phyloP scores from a whole-genome alignment of 2,797 vertebrate species.

The Odontamblyopus lacepedii region DNA sequence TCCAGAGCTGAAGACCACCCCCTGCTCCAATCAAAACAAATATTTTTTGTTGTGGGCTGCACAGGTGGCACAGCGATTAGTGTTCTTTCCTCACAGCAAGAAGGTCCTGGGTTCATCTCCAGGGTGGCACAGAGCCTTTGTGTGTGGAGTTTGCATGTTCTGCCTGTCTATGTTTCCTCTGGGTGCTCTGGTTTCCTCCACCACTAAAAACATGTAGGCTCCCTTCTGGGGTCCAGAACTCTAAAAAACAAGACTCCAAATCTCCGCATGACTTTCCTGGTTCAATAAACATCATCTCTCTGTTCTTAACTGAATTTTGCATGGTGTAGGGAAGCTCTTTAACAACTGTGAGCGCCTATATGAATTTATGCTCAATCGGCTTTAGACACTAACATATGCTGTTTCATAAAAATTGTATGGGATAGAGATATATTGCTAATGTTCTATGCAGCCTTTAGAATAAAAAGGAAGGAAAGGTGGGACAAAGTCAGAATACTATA shows the following conservation, averaged over 20 bases:
- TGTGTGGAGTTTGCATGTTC: no score
- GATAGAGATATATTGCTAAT: slow-evolving; percentile 6
- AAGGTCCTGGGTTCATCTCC: no score
- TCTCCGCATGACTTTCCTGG: no score
- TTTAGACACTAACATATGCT: slow-evolving; percentile 20
- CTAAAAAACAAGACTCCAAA: no score
- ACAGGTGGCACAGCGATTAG: no score
- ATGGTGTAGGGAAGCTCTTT: slow-evolving; percentile 47
- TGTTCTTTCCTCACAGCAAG: no score
- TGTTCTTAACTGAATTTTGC: slow-evolving; percentile 68
- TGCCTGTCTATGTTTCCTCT: no score
- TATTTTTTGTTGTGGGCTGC: slow-evolving; percentile 7
- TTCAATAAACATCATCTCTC: slow-evolving; percentile 50
- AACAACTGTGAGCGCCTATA: slow-evolving; percentile 12
- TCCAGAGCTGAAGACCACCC: slow-evolving; percentile 50
- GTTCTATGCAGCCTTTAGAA: neutral
- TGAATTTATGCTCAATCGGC: slow-evolving; percentile 12
- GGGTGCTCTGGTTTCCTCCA: no score
- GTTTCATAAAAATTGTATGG: neutral
- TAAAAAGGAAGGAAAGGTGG: neutral
- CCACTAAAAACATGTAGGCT: no score
- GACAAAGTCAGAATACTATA: slow-evolving; percentile 16
- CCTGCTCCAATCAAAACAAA: slow-evolving; percentile 51
- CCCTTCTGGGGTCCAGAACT: no score
- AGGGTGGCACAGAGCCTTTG: no score